phyloP scores from a whole-genome alignment of 1,140 invertebrate genomes.

The Drosophila gunungcola region DNA sequence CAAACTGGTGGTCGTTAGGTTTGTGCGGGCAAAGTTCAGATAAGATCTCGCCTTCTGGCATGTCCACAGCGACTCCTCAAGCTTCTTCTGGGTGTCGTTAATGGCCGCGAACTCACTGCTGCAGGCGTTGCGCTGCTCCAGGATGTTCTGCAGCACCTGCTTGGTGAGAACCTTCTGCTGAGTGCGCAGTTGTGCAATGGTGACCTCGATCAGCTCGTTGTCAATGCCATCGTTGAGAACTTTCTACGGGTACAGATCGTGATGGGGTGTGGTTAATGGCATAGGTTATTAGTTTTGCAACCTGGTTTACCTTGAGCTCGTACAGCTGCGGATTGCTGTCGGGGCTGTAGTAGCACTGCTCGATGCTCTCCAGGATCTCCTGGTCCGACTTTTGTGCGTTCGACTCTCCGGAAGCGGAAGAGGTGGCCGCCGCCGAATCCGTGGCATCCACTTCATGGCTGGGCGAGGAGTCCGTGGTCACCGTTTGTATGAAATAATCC shows the following conservation, averaged over 20 bases:
- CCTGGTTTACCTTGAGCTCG: conserved; percentile 87
- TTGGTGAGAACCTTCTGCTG: conserved; percentile 95
- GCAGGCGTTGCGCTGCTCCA: conserved; percentile 94
- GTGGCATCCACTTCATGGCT: conserved; percentile 30
- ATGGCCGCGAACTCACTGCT: conserved; percentile 93
- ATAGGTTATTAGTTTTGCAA: background rate
- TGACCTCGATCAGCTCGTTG: conserved; percentile 88
- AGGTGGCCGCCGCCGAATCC: conserved; percentile 7
- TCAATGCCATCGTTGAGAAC: conserved; percentile 87
- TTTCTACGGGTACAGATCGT: conserved; percentile 85
- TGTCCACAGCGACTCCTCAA: conserved; percentile 89
- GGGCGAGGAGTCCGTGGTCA: conserved; percentile 54
- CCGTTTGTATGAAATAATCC: conserved; percentile 85
- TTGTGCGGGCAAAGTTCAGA: conserved; percentile 90
- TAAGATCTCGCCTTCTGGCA: conserved; percentile 90
- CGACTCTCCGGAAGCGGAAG: conserved; percentile 3
- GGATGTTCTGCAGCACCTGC: conserved; percentile 95
- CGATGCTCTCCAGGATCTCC: conserved; percentile 90
- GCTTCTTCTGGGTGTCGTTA: conserved; percentile 89
- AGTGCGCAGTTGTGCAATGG: conserved; percentile 88
- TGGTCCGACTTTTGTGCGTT: conserved; percentile 88
- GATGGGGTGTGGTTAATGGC: background rate
- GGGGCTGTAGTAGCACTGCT: conserved; percentile 88
- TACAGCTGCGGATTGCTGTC: conserved; percentile 88
- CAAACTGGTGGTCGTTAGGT: conserved; percentile 93